phyloP scores from a whole-genome alignment of 2,113 vertebrate genomes.

The Pelvicachromis taeniatus region DNA sequence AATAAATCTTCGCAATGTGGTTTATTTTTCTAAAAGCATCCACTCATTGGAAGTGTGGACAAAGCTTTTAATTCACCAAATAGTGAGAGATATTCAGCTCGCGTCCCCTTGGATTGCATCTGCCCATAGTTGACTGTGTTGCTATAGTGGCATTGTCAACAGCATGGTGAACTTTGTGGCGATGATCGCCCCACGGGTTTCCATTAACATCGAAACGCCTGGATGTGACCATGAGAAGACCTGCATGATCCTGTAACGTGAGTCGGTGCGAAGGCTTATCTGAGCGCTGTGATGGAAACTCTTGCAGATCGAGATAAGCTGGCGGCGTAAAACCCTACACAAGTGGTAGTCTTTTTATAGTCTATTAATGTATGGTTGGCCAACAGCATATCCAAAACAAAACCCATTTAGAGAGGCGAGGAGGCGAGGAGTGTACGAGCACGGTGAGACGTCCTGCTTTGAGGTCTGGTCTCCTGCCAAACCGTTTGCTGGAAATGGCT shows the following conservation, averaged over 20 bases:
- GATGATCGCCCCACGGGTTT: slow-evolving; percentile 4
- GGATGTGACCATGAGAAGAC: slow-evolving; percentile 27
- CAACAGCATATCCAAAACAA: slow-evolving; percentile 49
- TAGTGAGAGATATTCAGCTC: background rate
- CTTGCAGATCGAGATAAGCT: slow-evolving; percentile 56
- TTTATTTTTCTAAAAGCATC: slow-evolving; percentile 6
- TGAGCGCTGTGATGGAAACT: slow-evolving; percentile 47
- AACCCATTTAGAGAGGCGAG: background rate
- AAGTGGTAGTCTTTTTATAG: slow-evolving; percentile 50
- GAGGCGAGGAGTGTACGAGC: background rate
- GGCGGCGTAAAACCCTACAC: slow-evolving; percentile 28
- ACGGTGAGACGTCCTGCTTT: slow-evolving; percentile 16
- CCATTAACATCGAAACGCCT: slow-evolving; percentile 10
- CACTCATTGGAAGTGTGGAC: background rate
- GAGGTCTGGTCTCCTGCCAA: slow-evolving; percentile 32
- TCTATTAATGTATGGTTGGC: slow-evolving; percentile 34
- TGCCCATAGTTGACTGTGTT: slow-evolving; percentile 23
- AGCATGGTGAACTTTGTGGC: slow-evolving; percentile 3
- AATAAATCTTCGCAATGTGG: background rate
- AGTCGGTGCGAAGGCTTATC: slow-evolving; percentile 33
- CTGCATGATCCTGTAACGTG: slow-evolving; percentile 30
- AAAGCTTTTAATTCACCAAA: slow-evolving; percentile 7
- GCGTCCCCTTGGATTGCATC: background rate
- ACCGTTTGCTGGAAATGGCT: slow-evolving; percentile 15
- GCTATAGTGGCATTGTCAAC: slow-evolving; percentile 37